Evolutionary conservation across 2,113 vertebrate genomes (phyloP), one percentile per base, ranked within the genome.

Genomic region (Pygoscelis adeliae): DNA sequence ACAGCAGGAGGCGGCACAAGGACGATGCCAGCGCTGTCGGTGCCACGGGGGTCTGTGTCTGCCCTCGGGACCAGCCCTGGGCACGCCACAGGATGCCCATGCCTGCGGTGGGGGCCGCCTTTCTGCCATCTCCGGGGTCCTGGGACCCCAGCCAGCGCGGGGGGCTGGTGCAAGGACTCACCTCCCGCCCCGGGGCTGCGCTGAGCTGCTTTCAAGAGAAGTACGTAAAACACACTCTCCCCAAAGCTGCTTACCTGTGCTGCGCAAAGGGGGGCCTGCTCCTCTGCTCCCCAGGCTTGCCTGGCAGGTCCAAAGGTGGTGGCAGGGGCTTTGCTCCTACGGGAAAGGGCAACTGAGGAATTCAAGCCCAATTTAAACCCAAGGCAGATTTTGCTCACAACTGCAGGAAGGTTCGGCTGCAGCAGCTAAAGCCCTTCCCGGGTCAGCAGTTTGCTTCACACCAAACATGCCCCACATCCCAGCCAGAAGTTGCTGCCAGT

Each of bases 401-500:
- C 50, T 3, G 44, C 50, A 8, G 50, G 20, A 19, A 10, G 27
- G 47, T n/a, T 18, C 17, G 23, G 49, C 55, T 5, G 32, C 1
- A n/a, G 80, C 14, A 5, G 67, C 61, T 47, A 23, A 8, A 18
- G 38, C 27, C 32, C 0, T 6, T 5, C 40, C 13, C 5, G 0
- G 21, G 25, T 8, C 25, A 63, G 73, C 29, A 3, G 34, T 2
- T 32, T 15, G 29, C 32, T 34, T 19, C 2, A 0, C 34, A 3
- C 26, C 61, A 11, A 53, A 49, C 40, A 7, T 11, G 34, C 15
- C 58, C 0, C 32, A 2, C 12, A 13, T 4, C 59, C 21, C 71
- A 14, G 71, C 6, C 74, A 47, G 44, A 4, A 13, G 4, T 1
- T 14, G 21, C 30, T 20, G 10, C 32, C 1, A 0, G 2, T 1